A percentile compares a stretch with the other conserved stretches of the same genome.
Conservation (phyloP, 2,113 vertebrate genomes). For the Tapirus terrestris region DNA sequence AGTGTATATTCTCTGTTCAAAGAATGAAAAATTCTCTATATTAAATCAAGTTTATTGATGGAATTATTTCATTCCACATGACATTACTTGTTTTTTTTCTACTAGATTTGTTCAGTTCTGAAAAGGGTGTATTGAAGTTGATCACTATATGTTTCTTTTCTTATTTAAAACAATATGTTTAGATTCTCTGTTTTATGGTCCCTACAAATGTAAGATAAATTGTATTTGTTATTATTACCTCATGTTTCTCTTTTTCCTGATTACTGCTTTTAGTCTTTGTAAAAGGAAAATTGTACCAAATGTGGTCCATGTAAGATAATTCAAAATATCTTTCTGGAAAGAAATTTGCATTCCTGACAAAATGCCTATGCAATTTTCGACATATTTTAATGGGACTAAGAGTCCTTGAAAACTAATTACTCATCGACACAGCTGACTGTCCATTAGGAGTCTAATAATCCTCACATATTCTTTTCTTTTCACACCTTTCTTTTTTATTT, state of each 20-base stretch:
- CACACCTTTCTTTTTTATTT: neutral
- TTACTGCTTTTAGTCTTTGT: conserved; percentile 33
- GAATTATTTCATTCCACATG: neutral
- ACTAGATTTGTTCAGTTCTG: neutral
- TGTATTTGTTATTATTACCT: neutral
- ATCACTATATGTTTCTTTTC: neutral
- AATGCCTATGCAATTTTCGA: neutral
- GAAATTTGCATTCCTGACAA: neutral
- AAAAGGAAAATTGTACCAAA: neutral
- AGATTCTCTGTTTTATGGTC: neutral
- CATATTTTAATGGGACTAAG: neutral
- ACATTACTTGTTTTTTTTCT: conserved; percentile 24
- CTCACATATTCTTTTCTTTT: neutral
- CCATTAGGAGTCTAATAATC: neutral
- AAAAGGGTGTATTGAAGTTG: neutral
- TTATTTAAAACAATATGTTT: neutral
- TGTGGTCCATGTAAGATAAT: neutral
- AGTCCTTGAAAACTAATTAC: neutral
- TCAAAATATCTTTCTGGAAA: conserved; percentile 34
- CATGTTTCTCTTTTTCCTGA: neutral
- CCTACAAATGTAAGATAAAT: neutral
- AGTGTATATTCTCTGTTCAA: neutral
- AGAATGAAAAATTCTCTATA: neutral
- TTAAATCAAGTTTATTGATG: conserved; percentile 31
- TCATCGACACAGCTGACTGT: neutral